Percentiles rank a stretch among this genome's conserved stretches.
These are phyloP conservation scores for Microcebus murinus DNA, from an alignment of 2,113 vertebrate species.

Conservation along the genomic window DNA sequence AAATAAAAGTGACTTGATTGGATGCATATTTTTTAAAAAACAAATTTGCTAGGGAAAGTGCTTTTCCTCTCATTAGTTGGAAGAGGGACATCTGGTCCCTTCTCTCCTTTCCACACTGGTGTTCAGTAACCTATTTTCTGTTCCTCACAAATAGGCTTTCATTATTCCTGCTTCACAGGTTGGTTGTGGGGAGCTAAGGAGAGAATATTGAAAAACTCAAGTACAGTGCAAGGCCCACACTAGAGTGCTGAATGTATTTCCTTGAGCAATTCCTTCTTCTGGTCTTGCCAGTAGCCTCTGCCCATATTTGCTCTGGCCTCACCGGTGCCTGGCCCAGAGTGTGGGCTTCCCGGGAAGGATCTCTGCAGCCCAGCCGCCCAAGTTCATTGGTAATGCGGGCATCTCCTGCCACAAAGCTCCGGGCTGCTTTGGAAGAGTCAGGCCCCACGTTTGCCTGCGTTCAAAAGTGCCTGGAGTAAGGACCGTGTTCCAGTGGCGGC, in stretches of 20 bases:
- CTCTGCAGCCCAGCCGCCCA: neutral
- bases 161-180: neutral
- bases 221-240: accelerated
- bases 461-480: constrained; percentile 39
- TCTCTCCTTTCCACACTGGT: neutral
- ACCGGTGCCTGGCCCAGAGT: neutral
- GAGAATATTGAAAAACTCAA: neutral
- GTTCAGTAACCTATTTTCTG: neutral
- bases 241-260: neutral
- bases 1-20: neutral
- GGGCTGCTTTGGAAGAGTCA: neutral
- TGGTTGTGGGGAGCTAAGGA: neutral
- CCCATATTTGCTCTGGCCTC: accelerated
- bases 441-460: neutral
- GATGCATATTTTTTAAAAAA: neutral
- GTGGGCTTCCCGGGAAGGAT: neutral
- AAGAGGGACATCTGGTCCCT: neutral
- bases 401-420: neutral
- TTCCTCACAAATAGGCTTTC: neutral
- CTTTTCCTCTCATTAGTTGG: neutral
- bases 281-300: neutral
- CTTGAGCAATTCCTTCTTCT: neutral
- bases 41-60: neutral
- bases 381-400: neutral
- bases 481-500: accelerated